phyloP scores from a whole-genome alignment of 30 jellyfish, hydroid and myxozoan species.

The Hydractinia symbiolongicarpus region DNA sequence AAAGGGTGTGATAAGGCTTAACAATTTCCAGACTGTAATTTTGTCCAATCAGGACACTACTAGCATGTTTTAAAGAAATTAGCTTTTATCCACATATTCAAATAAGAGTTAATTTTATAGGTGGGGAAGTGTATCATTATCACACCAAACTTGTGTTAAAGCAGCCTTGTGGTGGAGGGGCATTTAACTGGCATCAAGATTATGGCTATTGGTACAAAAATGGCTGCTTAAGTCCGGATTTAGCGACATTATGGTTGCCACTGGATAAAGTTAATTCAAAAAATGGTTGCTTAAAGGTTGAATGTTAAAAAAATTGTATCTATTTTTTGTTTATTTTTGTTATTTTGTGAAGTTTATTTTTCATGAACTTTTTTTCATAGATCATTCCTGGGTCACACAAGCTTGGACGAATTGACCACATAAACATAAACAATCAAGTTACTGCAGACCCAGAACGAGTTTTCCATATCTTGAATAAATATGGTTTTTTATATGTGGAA shows the following conservation, averaged over 20 bases:
- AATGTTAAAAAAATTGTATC: no score
- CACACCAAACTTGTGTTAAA: neutral
- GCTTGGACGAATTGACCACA: neutral
- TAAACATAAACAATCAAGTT: neutral
- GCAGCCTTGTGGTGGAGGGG: neutral
- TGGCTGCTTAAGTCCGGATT: neutral
- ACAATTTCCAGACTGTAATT: no score
- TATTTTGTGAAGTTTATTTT: neutral
- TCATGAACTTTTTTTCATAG: neutral
- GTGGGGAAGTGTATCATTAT: slow-evolving; percentile 1
- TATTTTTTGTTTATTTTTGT: neutral
- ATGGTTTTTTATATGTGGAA: neutral
- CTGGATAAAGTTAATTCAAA: no score
- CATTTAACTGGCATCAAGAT: slow-evolving; percentile 3
- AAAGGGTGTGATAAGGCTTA: no score
- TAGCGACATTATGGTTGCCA: neutral
- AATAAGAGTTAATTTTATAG: neutral
- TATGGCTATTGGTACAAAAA: slow-evolving; percentile 10
- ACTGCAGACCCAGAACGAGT: neutral
- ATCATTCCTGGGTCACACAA: slow-evolving; percentile 12
- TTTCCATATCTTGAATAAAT: neutral
- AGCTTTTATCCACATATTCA: no score
- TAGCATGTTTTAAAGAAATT: no score
- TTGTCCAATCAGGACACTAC: no score
- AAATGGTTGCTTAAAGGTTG: no score